phyloP scores from a whole-genome alignment of 1,140 invertebrate species.

The Melitaea cinxia region DNA sequence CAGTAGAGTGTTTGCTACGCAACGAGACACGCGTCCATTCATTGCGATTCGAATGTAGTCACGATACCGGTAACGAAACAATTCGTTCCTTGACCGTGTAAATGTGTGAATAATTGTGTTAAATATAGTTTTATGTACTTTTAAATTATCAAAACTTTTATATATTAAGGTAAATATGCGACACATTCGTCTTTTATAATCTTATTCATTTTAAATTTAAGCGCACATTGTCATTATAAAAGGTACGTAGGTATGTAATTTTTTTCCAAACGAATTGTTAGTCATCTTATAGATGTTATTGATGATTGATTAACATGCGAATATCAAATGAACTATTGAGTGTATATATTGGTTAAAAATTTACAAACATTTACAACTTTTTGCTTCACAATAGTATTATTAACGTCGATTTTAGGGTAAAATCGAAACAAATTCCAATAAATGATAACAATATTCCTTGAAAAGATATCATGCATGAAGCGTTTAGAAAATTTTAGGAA shows the following conservation, averaged over 20 bases:
- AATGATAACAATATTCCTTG: too few species aligned
- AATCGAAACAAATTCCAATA: too few species aligned
- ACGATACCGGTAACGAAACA: conserved; percentile 12
- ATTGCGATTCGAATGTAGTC: conserved; percentile 14
- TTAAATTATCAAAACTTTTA: conserved; percentile 6
- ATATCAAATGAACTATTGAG: too few species aligned
- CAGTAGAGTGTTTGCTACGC: conserved; percentile 43
- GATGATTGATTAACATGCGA: too few species aligned
- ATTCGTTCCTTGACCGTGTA: conserved; percentile 9
- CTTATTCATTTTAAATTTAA: background rate
- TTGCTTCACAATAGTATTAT: too few species aligned
- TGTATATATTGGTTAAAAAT: too few species aligned
- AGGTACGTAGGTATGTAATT: background rate
- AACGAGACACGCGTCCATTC: conserved; percentile 44
- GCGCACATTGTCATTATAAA: background rate
- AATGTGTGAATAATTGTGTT: conserved; percentile 6
- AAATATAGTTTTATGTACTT: background rate
- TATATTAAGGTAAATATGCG: conserved; percentile 22
- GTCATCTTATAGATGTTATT: too few species aligned
- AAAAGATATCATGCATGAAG: too few species aligned
- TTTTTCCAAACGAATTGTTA: too few species aligned
- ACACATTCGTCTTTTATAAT: background rate
- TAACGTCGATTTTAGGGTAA: too few species aligned
- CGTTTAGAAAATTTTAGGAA: too few species aligned
- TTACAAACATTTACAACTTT: too few species aligned